Conservation (phyloP, 2,113 vertebrate genomes). For the Brachypodius melanocephalos region DNA sequence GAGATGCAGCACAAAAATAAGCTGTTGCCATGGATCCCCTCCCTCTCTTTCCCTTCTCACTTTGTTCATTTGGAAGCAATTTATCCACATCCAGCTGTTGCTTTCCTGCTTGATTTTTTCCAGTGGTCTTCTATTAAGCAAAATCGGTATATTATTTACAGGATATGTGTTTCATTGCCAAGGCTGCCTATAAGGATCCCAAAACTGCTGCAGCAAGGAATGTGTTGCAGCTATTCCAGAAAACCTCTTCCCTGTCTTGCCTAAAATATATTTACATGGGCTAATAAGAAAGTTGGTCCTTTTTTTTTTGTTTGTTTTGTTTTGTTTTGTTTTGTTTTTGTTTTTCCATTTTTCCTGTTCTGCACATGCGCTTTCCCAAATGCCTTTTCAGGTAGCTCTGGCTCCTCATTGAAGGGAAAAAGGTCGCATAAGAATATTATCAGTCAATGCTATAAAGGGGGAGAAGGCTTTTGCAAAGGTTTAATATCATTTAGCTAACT, state of each 20-base stretch:
- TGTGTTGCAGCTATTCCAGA: background rate
- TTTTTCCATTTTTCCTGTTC: background rate
- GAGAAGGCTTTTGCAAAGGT: background rate
- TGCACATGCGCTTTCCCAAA: background rate
- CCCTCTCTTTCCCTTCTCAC: background rate
- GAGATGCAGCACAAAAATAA: background rate
- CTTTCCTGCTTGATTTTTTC: background rate
- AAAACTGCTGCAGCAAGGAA: background rate
- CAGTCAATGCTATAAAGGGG: background rate
- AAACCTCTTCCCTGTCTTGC: background rate
- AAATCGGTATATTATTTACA: background rate
- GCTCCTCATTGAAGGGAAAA: background rate
- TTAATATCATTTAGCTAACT: background rate
- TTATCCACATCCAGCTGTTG: background rate
- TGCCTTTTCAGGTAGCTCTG: background rate
- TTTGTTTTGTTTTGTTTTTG: background rate
- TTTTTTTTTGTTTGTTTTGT: background rate
- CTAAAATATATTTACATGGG: background rate
- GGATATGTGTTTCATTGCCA: background rate
- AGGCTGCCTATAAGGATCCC: background rate
- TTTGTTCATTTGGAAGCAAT: background rate
- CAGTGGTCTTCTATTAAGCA: background rate
- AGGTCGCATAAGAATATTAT: background rate
- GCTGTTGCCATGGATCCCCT: conserved; percentile 18
- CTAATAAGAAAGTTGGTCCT: background rate